Base-by-base conservation (phyloP, 1,140 invertebrate genomes). In the Leguminivora glycinivorella region DNA sequence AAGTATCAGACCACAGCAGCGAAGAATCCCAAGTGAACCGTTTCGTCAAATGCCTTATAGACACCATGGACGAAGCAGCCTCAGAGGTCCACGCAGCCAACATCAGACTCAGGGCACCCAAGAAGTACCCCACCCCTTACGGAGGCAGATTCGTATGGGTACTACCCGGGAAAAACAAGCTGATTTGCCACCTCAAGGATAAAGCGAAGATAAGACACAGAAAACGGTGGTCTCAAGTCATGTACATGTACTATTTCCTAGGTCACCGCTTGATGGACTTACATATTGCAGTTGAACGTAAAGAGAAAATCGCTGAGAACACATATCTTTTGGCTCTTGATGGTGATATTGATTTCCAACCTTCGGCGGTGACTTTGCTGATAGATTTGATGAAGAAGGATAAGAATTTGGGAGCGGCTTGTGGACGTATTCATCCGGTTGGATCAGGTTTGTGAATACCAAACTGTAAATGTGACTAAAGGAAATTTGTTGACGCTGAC, bases 381-480 rank as follows among this genome's bases (percentile, higher is more conserved):
- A 95, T 99, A 0, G 98, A 99, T 95, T 94, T 99, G 71, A 99
- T 99, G 98, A 99, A 99, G 85, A 99, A 99, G 83, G 99, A 99
- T 84, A 96, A 96, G 77, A 99, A 99, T 90, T 93, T 99, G 26
- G 98, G 98, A 17, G 98, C 98, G 34, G 98, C 98, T 58, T 99
- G 98, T 92, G 98, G 98, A 24, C 95, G 98, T 73, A 99, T 99
- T 89, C 98, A 99, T 94, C 98, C 98, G 0, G 96, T 99, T 52
- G 98, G 98, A 29, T 96, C 97, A 67, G 96, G 96, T 94, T 86
- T 75, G 76, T 69, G n/a, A 14, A 24, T 43, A n/a, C 29, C 19
- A 4, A 31, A 31, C 3, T 31, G 29, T 25, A 6, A 52, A 31
- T 7, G 29, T 31, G 29, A 31, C 3, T 10, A 66, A n/a, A n/a